Base-by-base conservation (phyloP, 1,140 invertebrate species). In the Papilio xuthus region DNA sequence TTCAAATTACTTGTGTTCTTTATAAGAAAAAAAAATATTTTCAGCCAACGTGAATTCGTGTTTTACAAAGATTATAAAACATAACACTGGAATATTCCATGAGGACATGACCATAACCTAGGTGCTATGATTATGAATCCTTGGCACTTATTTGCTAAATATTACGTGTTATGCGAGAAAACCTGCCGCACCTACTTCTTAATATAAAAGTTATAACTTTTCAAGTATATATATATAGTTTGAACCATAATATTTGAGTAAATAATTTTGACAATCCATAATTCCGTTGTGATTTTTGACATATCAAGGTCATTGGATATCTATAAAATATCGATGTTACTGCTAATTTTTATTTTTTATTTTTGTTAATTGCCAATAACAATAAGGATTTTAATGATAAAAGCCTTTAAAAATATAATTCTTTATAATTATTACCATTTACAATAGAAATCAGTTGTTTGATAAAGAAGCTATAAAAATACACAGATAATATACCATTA, bases 71-170 rank as follows among this genome's bases (percentile, higher is more conserved):
- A n/a, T n/a, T n/a, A n/a, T 7, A 28, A 67, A 18, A 63, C 12
- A 63, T 13, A 63, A 28, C 26, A 28, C 1, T 28, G 60, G 26
- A 67, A 67, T 67, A 32, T 67, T 67, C 26, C 60, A 13, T 10
- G 20, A 56, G n/a, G 53, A 56, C 10, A 10, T 63, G 20, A 63
- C 23, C 23, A 67, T 67, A 67, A 67, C 60, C 26, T 60, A 60
- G 56, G n/a, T n/a, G n/a, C n/a, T 10, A 6, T 28, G 3, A 28
- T 28, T 15, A 67, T 50, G 0, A 50, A 15, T 67, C 12, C 23
- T 67, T 67, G 60, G 26, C 60, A 67, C 60, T 28, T 67, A 28
- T 32, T 67, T 67, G 60, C 13, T 67, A 67, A 67, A 28, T 60
- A 60, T 60, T 60, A 60, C 56, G 56, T 26, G 56, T 13, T 12